Evolutionary conservation across 1,140 invertebrate species (phyloP).

Genomic region (Schlechtendalia chinensis): DNA sequence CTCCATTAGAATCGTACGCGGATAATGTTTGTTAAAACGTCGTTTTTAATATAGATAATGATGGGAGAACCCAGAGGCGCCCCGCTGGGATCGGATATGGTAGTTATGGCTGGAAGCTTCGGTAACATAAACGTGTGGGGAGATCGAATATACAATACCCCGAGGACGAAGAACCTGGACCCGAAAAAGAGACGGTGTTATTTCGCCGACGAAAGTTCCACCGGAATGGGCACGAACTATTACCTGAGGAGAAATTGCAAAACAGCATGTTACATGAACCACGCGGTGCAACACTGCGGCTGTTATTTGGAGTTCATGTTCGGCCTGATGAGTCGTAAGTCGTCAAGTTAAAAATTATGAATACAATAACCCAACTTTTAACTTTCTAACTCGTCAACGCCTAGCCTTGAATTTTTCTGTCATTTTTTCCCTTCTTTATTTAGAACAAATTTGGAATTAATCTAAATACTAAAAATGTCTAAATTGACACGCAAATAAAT

Average conservation of each 20-base stretch:
- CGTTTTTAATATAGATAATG: constrained; percentile 50
- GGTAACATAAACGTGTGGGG: constrained; percentile 52
- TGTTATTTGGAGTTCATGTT: constrained; percentile 54
- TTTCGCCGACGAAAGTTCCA: constrained; percentile 51
- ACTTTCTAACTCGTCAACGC: too few species aligned
- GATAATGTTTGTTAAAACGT: background rate
- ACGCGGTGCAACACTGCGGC: constrained; percentile 52
- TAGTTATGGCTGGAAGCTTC: constrained; percentile 49
- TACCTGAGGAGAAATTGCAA: constrained; percentile 53
- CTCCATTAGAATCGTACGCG: too few species aligned
- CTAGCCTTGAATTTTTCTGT: too few species aligned
- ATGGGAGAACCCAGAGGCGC: constrained; percentile 52
- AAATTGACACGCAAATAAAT: too few species aligned
- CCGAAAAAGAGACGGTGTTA: constrained; percentile 51
- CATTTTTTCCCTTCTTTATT: too few species aligned
- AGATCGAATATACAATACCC: constrained; percentile 50
- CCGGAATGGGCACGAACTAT: constrained; percentile 35
- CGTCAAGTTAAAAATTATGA: too few species aligned
- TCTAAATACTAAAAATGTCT: too few species aligned
- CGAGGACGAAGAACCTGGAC: constrained; percentile 46
- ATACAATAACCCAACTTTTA: too few species aligned
- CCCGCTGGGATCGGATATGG: constrained; percentile 50
- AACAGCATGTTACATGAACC: constrained; percentile 52
- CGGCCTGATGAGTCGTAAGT: background rate
- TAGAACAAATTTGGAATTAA: too few species aligned